Evolutionary conservation across 2,888 invertebrate genomes (phyloP).

Genomic region (Perithous albicinctus): DNA sequence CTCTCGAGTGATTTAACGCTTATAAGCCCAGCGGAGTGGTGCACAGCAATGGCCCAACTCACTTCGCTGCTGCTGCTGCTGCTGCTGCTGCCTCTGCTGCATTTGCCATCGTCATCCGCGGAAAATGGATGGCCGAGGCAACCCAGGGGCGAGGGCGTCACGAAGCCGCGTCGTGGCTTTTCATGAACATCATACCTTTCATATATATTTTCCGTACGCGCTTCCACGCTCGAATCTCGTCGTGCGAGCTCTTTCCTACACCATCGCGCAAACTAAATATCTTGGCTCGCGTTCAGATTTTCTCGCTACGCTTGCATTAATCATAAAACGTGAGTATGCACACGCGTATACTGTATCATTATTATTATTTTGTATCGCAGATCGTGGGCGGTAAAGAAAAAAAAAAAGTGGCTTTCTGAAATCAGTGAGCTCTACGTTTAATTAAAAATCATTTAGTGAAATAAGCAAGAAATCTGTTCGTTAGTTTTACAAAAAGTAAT

Average conservation of each 20-base stretch:
- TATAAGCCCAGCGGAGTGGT: conserved; percentile 53
- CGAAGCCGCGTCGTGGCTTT: conserved; percentile 35
- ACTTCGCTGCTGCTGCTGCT: conserved; percentile 35
- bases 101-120: conserved; percentile 61
- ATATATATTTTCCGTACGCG: conserved; percentile 63
- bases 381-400: no score
- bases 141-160: neutral
- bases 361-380: conserved; percentile 36
- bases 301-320: conserved; percentile 61
- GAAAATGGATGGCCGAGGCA: conserved; percentile 59
- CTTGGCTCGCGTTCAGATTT: conserved; percentile 65
- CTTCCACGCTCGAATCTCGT: conserved; percentile 20
- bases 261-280: conserved; percentile 50
- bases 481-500: no score
- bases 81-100: no score
- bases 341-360: neutral
- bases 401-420: no score
- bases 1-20: conserved; percentile 69
- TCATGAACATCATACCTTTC: conserved; percentile 58
- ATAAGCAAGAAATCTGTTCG: no score
- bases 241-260: conserved; percentile 7
- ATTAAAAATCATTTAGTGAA: no score
- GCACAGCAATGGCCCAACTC: conserved; percentile 38
- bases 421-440: no score
- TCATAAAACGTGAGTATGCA: conserved; percentile 61